Conservation (phyloP, 2,113 vertebrate species). For the Mirza zaza region DNA sequence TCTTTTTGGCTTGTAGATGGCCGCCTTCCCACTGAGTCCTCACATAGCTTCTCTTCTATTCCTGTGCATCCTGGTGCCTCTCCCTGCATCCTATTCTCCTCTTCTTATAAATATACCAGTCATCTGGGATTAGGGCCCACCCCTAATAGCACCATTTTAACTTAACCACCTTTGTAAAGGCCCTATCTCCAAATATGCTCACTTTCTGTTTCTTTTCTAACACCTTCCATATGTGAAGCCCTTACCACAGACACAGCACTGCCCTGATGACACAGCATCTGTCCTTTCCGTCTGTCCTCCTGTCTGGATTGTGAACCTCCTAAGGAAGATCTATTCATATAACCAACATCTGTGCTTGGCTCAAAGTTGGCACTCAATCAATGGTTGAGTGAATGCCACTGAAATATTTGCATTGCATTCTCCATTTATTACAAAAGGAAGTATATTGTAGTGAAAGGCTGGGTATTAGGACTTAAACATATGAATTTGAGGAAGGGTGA, state of each 20-base stretch:
- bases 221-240: background rate
- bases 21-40: background rate
- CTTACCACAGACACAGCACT: rapidly evolving
- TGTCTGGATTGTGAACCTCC: no score
- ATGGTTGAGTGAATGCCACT: background rate
- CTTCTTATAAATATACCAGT: background rate
- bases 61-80: background rate
- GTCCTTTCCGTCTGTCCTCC: background rate
- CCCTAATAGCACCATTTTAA: background rate
- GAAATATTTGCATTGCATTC: background rate
- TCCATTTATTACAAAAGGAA: background rate
- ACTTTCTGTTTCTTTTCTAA: background rate
- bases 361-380: background rate
- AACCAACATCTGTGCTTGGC: background rate
- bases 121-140: background rate
- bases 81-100: background rate
- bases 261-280: rapidly evolving
- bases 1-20: background rate
- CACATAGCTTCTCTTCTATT: background rate
- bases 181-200: background rate
- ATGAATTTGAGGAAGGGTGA: background rate
- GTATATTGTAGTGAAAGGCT: background rate
- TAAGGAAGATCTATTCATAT: background rate
- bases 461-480: background rate
- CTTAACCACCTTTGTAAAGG: background rate